A percentile compares a stretch with the other conserved stretches of the same genome.
These are phyloP conservation scores for Cygnus atratus DNA, from an alignment of 2,113 vertebrate genomes.

Conservation along the genomic window DNA sequence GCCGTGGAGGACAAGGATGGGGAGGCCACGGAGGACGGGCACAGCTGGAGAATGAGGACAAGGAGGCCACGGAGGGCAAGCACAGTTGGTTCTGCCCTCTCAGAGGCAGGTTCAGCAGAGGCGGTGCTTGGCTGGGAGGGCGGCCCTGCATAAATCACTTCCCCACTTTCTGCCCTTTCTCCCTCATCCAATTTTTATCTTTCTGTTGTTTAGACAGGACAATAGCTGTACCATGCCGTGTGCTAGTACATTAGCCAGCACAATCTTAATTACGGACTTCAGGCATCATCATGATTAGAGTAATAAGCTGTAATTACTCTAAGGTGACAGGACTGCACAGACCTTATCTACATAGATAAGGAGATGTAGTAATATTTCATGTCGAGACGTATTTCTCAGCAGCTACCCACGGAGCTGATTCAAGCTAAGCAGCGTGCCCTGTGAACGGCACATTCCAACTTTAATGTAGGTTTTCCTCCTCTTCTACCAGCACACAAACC, in stretches of 20 bases:
- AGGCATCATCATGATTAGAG: slow-evolving; percentile 64
- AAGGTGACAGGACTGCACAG: slow-evolving; percentile 49
- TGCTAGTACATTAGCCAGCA: slow-evolving; percentile 57
- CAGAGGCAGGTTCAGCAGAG: not conserved
- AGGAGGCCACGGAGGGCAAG: accelerated
- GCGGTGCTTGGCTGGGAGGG: not conserved
- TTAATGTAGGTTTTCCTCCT: slow-evolving; percentile 22
- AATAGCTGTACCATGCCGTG: not conserved
- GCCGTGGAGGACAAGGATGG: no score
- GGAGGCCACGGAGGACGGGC: accelerated
- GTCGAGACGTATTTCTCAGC: slow-evolving; percentile 39
- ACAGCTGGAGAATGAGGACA: not conserved
- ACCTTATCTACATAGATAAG: slow-evolving; percentile 53
- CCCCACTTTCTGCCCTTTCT: not conserved
- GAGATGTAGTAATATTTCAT: slow-evolving; percentile 53
- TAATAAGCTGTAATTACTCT: slow-evolving; percentile 70
- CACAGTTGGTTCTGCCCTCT: not conserved
- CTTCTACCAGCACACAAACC: slow-evolving; percentile 33
- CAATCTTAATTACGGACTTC: slow-evolving; percentile 68
- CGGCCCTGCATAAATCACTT: slow-evolving; percentile 30
- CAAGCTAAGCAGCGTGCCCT: not conserved
- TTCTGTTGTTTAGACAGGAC: slow-evolving; percentile 46
- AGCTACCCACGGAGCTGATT: slow-evolving; percentile 26
- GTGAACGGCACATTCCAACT: not conserved
- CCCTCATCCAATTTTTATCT: slow-evolving; percentile 30